phyloP scores from a whole-genome alignment of 1,140 invertebrate genomes.

The Penaeus japonicus region DNA sequence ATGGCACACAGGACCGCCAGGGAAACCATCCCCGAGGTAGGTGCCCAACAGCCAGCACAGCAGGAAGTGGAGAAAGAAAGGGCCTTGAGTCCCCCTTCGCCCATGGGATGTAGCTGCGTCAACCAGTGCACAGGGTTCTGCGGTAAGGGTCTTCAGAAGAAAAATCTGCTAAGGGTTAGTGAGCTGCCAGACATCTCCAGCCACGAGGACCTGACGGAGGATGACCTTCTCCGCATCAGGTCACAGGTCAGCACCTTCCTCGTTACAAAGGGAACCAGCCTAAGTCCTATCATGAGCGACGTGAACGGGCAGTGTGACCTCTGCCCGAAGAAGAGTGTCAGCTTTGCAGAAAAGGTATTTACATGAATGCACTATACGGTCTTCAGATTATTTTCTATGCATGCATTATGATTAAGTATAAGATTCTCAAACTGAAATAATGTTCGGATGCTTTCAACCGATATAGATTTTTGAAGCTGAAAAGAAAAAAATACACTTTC shows the following conservation, averaged over 20 bases:
- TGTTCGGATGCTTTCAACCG: no score
- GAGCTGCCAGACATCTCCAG: constrained; percentile 66
- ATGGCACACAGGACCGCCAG: constrained; percentile 37
- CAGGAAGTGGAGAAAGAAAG: constrained; percentile 44
- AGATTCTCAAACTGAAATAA: no score
- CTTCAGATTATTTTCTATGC: not conserved
- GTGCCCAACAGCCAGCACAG: not conserved
- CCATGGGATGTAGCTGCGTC: constrained; percentile 57
- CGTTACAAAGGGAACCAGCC: constrained; percentile 32
- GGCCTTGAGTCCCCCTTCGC: constrained; percentile 7
- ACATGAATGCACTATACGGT: not conserved
- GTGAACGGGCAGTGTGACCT: constrained; percentile 33
- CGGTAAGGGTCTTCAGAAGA: constrained; percentile 67
- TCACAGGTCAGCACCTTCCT: constrained; percentile 61
- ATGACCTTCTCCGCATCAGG: constrained; percentile 61
- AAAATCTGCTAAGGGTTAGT: constrained; percentile 78
- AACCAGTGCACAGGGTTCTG: constrained; percentile 59
- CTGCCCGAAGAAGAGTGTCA: constrained; percentile 58
- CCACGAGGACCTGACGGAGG: constrained; percentile 59
- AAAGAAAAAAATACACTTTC: no score
- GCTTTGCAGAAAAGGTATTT: constrained; percentile 54
- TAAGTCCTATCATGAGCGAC: constrained; percentile 31
- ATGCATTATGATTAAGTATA: not conserved
- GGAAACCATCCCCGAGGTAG: constrained; percentile 42
- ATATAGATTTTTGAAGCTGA: no score